Evolutionary conservation across 2,113 vertebrate genomes (phyloP), one percentile per base, ranked within the genome.

Genomic region (Ceuthmochares aereus): DNA sequence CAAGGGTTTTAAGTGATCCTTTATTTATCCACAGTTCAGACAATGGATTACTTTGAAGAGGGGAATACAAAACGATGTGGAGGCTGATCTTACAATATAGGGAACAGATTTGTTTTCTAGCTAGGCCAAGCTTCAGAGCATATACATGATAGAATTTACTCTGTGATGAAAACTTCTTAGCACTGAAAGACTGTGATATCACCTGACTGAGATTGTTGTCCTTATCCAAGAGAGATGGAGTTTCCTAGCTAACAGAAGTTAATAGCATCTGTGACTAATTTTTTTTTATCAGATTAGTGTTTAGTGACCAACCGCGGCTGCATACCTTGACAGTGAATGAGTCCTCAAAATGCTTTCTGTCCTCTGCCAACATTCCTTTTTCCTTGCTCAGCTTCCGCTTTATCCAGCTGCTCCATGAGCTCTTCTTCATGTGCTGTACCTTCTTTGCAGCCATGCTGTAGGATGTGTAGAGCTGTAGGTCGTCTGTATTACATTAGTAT

Each of bases 321-420:
- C 76, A 0, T 95, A 95, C 93, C 93, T 94, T 67, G 66, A 45
- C 86, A 54, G 73, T 3, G 75, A 92, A 69, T 16, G 84, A 60
- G n/a, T 96, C 86, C 30, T 91, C 84, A 97, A 75, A 92, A 87
- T 60, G 62, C 45, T 64, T 91, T 75, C 89, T 94, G 49, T 92
- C 84, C 34, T 94, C 76, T 96, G 87, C 56, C 89, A 94, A 16
- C 77, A 89, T 90, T 68, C 25, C 55, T 64, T 73, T 92, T 95
- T 78, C 92, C 95, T 87, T 91, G 87, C 69, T 89, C 66, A 95
- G 81, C 74, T 97, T 96, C 94, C 94, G 84, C 91, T 78, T 95
- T 94, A 95, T 66, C 91, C 91, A 96, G 23, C 66, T 87, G 84
- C 73, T 89, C 84, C 81, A 95, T 87, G 91, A 92, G 54, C 68